Conservation (phyloP, 37 sponge, comb jelly and placozoan species). For the Bolinopsis microptera region DNA sequence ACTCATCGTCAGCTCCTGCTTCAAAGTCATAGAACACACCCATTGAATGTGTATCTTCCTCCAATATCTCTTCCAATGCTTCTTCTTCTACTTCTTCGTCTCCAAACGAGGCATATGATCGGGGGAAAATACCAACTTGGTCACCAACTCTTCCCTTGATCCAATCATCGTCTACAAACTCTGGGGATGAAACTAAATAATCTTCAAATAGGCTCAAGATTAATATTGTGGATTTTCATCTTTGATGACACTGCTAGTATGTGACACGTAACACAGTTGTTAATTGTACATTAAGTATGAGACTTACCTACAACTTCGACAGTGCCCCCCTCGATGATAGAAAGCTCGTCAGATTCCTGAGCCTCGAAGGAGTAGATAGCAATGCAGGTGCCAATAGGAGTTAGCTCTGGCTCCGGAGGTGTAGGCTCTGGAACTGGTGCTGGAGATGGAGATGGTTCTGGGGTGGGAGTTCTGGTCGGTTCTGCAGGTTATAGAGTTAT, state of each 20-base stretch:
- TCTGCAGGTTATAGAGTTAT: conserved; percentile 8
- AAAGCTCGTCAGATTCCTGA: conserved; percentile 18
- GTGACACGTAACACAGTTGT: too few relatives aligned
- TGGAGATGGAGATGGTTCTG: background rate
- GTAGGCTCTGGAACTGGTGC: background rate
- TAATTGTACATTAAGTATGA: too few relatives aligned
- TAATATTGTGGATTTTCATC: too few relatives aligned
- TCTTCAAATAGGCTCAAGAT: too few relatives aligned
- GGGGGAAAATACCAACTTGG: conserved; percentile 18
- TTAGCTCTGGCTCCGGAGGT: background rate
- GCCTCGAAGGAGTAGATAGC: conserved; percentile 41
- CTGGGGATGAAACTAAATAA: too few relatives aligned
- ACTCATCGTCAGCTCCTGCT: conserved; percentile 28
- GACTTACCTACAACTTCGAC: conserved; percentile 3
- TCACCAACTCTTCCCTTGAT: conserved; percentile 12
- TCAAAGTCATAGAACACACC: conserved; percentile 19
- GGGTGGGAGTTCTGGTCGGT: background rate
- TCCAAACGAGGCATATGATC: background rate
- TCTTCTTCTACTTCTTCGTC: background rate
- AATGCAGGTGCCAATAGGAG: conserved; percentile 2
- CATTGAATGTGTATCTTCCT: background rate
- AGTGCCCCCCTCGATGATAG: background rate
- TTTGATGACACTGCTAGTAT: too few relatives aligned
- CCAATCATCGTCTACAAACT: conserved; percentile 59
- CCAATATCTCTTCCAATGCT: background rate